Base-by-base conservation (phyloP, 2,113 vertebrate species). In the Sinocyclocheilus grahami region DNA sequence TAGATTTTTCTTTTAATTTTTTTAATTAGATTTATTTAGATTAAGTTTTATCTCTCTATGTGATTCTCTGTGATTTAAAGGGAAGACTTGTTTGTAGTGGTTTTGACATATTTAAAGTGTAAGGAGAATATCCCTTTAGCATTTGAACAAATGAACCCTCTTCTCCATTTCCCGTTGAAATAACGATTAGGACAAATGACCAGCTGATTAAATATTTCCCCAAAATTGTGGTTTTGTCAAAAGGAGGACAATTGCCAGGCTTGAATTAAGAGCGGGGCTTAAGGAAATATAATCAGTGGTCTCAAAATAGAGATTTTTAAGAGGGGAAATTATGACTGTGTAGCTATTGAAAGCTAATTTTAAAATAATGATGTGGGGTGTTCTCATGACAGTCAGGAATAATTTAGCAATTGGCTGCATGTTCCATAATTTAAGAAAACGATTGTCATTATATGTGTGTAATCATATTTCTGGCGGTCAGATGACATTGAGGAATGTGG, bases 371-470 rank as follows among this genome's bases (percentile, higher is more conserved):
- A 90, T 87, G 86, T 83, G 82, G 80, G 89, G 78, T 78, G 62
- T 88, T 90, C 89, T 92, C 88, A 88, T 87, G 90, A 90, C 89
- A 88, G 87, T 88, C 83, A 84, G 87, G 86, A 91, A 90, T 91
- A 89, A 92, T 91, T 90, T 87, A 85, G 87, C 89, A 90, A 92
- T 92, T 90, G 89, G 85, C 88, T 90, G 86, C 65, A 65, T 88
- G 87, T 90, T 90, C 89, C 81, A 86, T 88, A 90, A 92, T 90
- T 87, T 87, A 78, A 63, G 83, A 75, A 89, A 88, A 89, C 90
- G 88, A 90, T 89, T 90, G 89, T 86, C 89, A 90, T 91, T 90
- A 90, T 89, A 82, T 89, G 87, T 88, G 90, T 90, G 69, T 90
- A 87, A 88, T 90, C 84, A 87, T 89, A 86, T 90, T 90, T 90